These are phyloP conservation scores for Liasis olivaceus DNA, from an alignment of 2,797 vertebrate genomes.

Conservation along the genomic window DNA sequence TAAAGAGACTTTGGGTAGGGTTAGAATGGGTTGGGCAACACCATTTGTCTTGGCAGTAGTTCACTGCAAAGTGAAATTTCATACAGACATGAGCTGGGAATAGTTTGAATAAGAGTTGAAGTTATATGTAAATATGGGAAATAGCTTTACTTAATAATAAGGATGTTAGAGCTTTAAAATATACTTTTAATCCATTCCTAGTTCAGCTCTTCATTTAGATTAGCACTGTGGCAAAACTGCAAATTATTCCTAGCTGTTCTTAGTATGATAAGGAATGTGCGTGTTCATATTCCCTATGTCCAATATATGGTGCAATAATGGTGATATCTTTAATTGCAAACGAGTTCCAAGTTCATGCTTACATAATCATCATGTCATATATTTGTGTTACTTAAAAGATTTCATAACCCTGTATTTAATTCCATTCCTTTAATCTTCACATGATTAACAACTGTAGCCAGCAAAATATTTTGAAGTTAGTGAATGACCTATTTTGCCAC, in stretches of 20 bases:
- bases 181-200: background rate
- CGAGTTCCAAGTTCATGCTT: background rate
- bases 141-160: conserved; percentile 30
- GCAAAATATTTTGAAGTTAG: background rate
- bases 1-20: conserved; percentile 61
- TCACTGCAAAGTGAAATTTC: conserved; percentile 55
- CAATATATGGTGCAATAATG: background rate
- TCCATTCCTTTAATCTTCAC: conserved; percentile 23
- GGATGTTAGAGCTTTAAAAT: background rate
- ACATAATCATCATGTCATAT: background rate
- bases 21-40: conserved; percentile 48
- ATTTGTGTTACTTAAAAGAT: conserved; percentile 11
- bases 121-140: conserved; percentile 45
- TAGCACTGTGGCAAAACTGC: conserved; percentile 11
- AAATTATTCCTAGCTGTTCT: conserved; percentile 16
- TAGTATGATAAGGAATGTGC: conserved; percentile 6
- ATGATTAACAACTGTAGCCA: background rate
- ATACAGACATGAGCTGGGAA: conserved; percentile 44
- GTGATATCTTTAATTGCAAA: conserved; percentile 11
- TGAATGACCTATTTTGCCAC: background rate
- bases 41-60: conserved; percentile 49
- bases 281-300: background rate
- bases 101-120: conserved; percentile 39
- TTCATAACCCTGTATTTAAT: background rate
- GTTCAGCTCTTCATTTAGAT: conserved; percentile 5